These are phyloP conservation scores for Drosophila quadrilineata DNA, from an alignment of 1,140 invertebrate species.

Conservation along the genomic window DNA sequence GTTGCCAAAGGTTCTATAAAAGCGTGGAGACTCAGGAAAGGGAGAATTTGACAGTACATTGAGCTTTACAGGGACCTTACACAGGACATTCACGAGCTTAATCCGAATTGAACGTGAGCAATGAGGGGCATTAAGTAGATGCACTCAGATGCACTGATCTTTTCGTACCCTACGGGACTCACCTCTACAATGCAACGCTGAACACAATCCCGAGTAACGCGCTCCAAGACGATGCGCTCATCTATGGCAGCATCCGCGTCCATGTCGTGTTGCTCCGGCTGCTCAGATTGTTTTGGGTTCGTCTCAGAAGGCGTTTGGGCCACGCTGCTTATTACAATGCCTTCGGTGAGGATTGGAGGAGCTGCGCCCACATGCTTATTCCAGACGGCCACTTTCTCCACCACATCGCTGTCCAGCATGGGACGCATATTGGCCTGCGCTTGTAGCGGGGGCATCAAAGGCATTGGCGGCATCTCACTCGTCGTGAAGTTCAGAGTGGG, in stretches of 20 bases:
- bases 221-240: conserved; percentile 49
- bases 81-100: too few relatives aligned
- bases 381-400: conserved; percentile 67
- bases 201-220: conserved; percentile 62
- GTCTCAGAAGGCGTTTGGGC: background rate
- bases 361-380: conserved; percentile 58
- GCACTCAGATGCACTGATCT: background rate
- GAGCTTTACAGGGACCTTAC: too few relatives aligned
- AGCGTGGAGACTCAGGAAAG: too few relatives aligned
- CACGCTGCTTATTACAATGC: conserved; percentile 51
- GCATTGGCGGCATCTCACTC: background rate
- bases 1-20: too few relatives aligned
- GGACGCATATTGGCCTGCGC: conserved; percentile 33
- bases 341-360: conserved; percentile 50
- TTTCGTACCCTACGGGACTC: conserved; percentile 16
- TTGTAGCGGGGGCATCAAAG: background rate
- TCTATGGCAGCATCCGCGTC: conserved; percentile 24
- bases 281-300: background rate
- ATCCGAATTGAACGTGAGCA: background rate
- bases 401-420: conserved; percentile 62
- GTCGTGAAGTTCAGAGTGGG: conserved; percentile 20
- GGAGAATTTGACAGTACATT: too few relatives aligned
- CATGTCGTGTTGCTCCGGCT: background rate
- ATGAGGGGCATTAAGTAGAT: background rate
- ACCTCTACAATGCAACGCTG: conserved; percentile 70